Evolutionary conservation across 2,888 invertebrate genomes (phyloP).

Genomic region (Sericinus montela): DNA sequence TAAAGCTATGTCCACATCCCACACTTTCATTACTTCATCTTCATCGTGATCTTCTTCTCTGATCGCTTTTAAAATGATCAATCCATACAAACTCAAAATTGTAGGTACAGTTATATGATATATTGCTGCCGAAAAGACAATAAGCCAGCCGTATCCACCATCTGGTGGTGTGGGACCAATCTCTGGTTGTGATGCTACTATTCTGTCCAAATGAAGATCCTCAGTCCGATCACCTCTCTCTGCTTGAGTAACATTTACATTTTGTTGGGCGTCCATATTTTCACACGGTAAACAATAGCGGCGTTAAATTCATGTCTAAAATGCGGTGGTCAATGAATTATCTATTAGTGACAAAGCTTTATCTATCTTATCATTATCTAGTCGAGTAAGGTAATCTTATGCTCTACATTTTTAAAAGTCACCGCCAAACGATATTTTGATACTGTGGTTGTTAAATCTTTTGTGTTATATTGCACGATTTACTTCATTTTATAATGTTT

Average conservation of each 20-base stretch:
- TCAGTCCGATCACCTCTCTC: conserved; percentile 47
- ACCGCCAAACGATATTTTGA: no score
- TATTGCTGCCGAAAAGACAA: conserved; percentile 77
- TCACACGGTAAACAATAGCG: conserved; percentile 53
- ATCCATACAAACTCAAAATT: conserved; percentile 74
- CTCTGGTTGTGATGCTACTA: conserved; percentile 82
- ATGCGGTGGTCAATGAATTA: conserved; percentile 49
- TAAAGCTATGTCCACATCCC: conserved; percentile 79
- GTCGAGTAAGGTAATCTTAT: conserved; percentile 51
- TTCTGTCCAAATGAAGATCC: conserved; percentile 76
- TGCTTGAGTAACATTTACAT: conserved; percentile 27
- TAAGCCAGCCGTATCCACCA: conserved; percentile 84
- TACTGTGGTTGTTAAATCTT: no score
- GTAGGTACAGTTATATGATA: conserved; percentile 81
- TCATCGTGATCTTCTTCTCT: conserved; percentile 67
- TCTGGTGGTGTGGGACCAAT: conserved; percentile 83
- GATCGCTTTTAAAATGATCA: conserved; percentile 73
- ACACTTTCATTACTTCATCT: conserved; percentile 61
- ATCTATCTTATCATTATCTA: conserved; percentile 70
- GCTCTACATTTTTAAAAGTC: conserved; percentile 51
- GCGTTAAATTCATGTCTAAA: conserved; percentile 61
- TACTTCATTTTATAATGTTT: no score
- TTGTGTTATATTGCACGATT: no score
- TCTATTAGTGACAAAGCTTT: conserved; percentile 52
- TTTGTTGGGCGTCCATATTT: conserved; percentile 52